phyloP scores from a whole-genome alignment of 1,140 invertebrate species.

The Lordiphosa clarofinis region DNA sequence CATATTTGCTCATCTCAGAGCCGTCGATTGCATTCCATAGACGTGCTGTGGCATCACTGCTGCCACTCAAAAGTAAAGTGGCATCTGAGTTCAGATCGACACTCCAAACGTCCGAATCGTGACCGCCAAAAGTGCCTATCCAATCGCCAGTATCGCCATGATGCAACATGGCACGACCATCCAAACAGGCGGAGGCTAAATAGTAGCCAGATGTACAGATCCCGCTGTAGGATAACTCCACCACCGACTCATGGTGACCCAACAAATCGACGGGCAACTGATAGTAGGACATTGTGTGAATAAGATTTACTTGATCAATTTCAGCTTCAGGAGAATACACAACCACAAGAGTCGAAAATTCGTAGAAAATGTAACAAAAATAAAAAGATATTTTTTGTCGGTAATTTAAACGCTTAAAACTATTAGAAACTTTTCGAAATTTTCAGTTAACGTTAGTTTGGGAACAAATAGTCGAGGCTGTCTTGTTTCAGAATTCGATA shows the following conservation, averaged over 20 bases:
- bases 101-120: slow-evolving; percentile 97
- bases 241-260: slow-evolving; percentile 96
- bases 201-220: slow-evolving; percentile 94
- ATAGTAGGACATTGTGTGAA: slow-evolving; percentile 7
- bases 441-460: too few relatives aligned
- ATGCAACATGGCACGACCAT: slow-evolving; percentile 97
- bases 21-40: slow-evolving; percentile 96
- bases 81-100: slow-evolving; percentile 94
- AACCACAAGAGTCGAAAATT: not conserved
- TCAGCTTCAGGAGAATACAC: too few relatives aligned
- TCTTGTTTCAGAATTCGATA: too few relatives aligned
- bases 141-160: slow-evolving; percentile 98
- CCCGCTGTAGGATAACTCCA: slow-evolving; percentile 95
- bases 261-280: slow-evolving; percentile 87
- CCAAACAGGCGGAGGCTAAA: slow-evolving; percentile 91
- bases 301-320: slow-evolving; percentile 1
- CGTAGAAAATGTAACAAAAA: not conserved
- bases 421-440: too few relatives aligned
- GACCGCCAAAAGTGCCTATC: slow-evolving; percentile 96
- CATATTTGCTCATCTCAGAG: slow-evolving; percentile 91
- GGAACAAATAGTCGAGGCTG: too few relatives aligned
- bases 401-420: too few relatives aligned
- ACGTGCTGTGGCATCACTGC: slow-evolving; percentile 96
- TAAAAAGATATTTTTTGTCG: not conserved
- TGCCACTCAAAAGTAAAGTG: slow-evolving; percentile 93